Conservation (phyloP, 2,888 invertebrate species). For the Xanthia togata region DNA sequence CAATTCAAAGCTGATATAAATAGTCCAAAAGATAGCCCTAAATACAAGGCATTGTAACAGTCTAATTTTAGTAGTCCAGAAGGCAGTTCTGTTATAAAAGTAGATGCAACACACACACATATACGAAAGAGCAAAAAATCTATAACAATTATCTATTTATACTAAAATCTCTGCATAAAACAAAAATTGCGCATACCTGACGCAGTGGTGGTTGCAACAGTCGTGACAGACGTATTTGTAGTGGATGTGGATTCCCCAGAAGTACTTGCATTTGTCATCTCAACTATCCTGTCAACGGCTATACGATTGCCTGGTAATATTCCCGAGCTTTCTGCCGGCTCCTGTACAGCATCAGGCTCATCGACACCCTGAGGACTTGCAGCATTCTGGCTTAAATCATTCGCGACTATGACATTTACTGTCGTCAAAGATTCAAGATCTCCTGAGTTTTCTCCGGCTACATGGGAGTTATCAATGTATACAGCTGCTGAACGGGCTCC, state of each 20-base stretch:
- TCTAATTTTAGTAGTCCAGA: background rate
- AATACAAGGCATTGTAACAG: background rate
- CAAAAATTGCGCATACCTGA: slow-evolving; percentile 81
- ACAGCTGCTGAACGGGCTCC: slow-evolving; percentile 88
- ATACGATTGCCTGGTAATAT: slow-evolving; percentile 80
- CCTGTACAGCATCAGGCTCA: slow-evolving; percentile 73
- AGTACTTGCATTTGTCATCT: slow-evolving; percentile 79
- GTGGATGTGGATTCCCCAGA: slow-evolving; percentile 73
- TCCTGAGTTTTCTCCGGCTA: slow-evolving; percentile 76
- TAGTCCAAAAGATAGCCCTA: background rate
- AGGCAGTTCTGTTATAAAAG: background rate
- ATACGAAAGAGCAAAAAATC: background rate
- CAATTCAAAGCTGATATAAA: background rate
- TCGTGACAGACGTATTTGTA: slow-evolving; percentile 68
- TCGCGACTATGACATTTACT: slow-evolving; percentile 88
- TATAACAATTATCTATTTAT: background rate
- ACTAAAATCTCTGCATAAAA: slow-evolving; percentile 17
- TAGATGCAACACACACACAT: too few species aligned
- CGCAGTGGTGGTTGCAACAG: slow-evolving; percentile 60
- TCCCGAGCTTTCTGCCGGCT: slow-evolving; percentile 76
- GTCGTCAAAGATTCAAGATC: slow-evolving; percentile 87
- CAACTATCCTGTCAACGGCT: slow-evolving; percentile 85
- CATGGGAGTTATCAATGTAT: slow-evolving; percentile 86
- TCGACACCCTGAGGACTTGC: slow-evolving; percentile 78
- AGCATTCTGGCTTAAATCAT: slow-evolving; percentile 79